Base-by-base conservation (phyloP, 2,888 invertebrate species). In the Hirtodrosophila cameraria region DNA sequence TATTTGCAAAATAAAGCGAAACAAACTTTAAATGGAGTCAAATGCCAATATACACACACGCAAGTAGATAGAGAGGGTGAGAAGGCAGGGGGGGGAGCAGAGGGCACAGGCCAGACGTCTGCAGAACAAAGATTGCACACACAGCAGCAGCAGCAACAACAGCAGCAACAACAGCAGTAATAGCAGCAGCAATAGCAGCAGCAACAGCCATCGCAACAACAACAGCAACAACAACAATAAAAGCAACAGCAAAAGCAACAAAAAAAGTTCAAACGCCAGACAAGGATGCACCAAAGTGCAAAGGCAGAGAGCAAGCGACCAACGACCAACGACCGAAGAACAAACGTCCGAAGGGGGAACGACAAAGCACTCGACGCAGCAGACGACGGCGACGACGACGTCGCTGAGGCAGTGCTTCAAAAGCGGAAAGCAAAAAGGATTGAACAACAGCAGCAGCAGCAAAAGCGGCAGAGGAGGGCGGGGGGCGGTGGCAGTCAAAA, bases 1-100 rank as follows among this genome's bases (percentile, higher is more conserved):
- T 87, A 82, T 82, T 82, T 87, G 82, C 87, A 87, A 82, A 82
- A 87, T 87, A 87, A 86, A 81, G 86, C 66, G 79, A 82, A 85
- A 72, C 79, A 85, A 85, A 79, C 88, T 82, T 82, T 86, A 82
- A 82, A 82, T 82, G 87, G 76, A 87, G 82, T 87, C 87, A 82
- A 82, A 87, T 86, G 82, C 85, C 80, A 87, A 62, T 72, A 75
- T 75, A 78, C 72, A 75, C 80, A 68, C 25, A 46, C 46, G 49
- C 38, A 58, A 36, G 54, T 36, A 49, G 35, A 50, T 15, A 18
- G 9, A 12, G 16, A 16, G 9, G 25, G 31, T n/a, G n/a, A n/a
- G n/a, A 27, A 9, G 20, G 39, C 2, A 2, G 20, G 16, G 27
- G 46, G 3, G 11, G 28, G n/a, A n/a, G 15, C 9, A 25, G 8